phyloP scores from a whole-genome alignment of 2,797 vertebrate species.

The Takifugu ocellatus region DNA sequence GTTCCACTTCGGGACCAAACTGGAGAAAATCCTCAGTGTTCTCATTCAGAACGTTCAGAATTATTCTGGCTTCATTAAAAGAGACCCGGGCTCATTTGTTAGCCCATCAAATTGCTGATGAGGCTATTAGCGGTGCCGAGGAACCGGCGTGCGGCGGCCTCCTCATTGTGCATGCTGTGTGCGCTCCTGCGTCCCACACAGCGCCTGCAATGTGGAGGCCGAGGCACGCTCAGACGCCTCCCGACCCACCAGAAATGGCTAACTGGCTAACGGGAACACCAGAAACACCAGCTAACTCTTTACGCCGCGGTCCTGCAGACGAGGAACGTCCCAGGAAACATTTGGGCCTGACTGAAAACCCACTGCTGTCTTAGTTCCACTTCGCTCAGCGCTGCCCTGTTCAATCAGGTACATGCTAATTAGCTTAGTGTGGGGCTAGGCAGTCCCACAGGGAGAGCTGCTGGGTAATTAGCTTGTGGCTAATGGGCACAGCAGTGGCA shows the following conservation, averaged over 20 bases:
- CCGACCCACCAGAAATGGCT: neutral
- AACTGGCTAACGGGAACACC: no score
- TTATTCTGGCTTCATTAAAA: conserved; percentile 3
- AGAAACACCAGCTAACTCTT: no score
- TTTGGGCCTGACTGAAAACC: neutral
- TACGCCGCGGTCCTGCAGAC: neutral
- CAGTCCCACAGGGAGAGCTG: conserved; percentile 24
- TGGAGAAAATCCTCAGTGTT: no score
- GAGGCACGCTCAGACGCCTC: conserved; percentile 56
- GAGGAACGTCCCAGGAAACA: neutral
- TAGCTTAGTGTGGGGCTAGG: conserved; percentile 35
- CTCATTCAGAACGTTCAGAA: no score
- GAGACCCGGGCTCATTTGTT: conserved; percentile 19
- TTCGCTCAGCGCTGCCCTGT: neutral
- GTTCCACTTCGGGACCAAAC: neutral
- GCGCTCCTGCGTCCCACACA: conserved; percentile 78
- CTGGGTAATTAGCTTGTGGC: conserved; percentile 41
- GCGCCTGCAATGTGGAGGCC: conserved; percentile 88
- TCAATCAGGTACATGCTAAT: conserved; percentile 47
- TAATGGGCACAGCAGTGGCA: conserved; percentile 38
- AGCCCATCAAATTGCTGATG: conserved; percentile 17
- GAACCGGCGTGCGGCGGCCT: conserved; percentile 54
- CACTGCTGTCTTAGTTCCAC: conserved; percentile 3
- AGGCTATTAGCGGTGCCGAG: neutral
- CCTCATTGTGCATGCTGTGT: conserved; percentile 93